Percentiles rank a stretch among this genome's conserved stretches.
Evolutionary conservation across 2,113 vertebrate genomes (phyloP).

Genomic region (Patagioenas fasciata): DNA sequence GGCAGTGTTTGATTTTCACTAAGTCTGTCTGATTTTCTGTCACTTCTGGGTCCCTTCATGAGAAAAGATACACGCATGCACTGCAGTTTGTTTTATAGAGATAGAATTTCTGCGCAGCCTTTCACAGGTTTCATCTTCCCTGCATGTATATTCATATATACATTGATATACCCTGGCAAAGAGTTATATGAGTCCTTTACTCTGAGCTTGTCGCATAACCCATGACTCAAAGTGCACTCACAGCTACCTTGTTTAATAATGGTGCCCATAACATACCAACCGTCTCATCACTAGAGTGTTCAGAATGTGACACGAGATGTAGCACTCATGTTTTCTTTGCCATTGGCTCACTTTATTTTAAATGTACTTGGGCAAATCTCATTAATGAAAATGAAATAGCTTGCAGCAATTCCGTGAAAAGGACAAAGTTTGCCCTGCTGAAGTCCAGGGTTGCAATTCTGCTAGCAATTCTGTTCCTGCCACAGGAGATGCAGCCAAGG

Average conservation of each 20-base stretch:
- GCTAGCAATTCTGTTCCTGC: too few species aligned
- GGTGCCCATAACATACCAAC: not conserved
- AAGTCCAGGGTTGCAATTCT: too few species aligned
- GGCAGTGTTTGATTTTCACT: not conserved
- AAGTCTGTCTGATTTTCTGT: not conserved
- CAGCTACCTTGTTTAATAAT: not conserved
- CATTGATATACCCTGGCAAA: not conserved
- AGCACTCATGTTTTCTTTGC: not conserved
- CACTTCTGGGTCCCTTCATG: not conserved
- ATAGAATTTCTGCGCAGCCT: not conserved
- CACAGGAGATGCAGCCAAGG: too few species aligned
- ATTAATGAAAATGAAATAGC: not conserved
- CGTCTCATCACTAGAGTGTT: not conserved
- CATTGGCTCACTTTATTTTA: not conserved
- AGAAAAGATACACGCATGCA: not conserved
- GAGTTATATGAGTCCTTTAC: not conserved
- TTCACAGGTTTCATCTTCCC: not conserved
- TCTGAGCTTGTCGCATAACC: not conserved
- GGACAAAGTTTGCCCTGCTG: too few species aligned
- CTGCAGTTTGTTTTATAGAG: not conserved
- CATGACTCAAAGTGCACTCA: not conserved
- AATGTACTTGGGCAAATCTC: not conserved
- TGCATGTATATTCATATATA: not conserved
- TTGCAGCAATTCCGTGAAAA: too few species aligned
- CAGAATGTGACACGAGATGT: not conserved